A percentile compares a stretch with the other conserved stretches of the same genome.
Evolutionary conservation across 2,797 vertebrate species (phyloP).

Genomic region (Sebastes glaucus): DNA sequence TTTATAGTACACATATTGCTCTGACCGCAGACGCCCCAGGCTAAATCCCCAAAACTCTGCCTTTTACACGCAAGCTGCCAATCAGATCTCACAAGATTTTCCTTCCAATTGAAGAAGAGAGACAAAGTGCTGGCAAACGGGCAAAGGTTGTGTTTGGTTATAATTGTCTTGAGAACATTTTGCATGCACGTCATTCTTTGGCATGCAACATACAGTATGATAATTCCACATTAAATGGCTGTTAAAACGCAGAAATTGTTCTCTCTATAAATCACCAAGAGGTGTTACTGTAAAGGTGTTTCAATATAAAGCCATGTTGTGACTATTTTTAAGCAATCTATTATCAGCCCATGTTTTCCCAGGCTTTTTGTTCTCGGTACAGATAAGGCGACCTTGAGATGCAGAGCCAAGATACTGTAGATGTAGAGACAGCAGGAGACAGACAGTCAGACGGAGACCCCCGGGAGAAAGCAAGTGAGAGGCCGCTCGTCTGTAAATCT

Average conservation of each 20-base stretch:
- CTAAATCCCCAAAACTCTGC: constrained; percentile 70
- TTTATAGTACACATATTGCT: constrained; percentile 78
- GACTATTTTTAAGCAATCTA: constrained; percentile 26
- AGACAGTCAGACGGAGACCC: constrained; percentile 31
- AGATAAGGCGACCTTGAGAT: constrained; percentile 56
- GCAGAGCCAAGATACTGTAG: constrained; percentile 37
- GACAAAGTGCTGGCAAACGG: background rate
- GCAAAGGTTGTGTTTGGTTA: constrained; percentile 4
- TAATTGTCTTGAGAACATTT: background rate
- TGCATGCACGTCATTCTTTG: background rate
- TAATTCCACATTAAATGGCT: background rate
- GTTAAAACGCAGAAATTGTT: background rate
- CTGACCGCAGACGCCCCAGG: constrained; percentile 78
- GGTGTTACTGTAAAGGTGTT: background rate
- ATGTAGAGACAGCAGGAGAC: constrained; percentile 35
- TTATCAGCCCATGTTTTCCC: constrained; percentile 1
- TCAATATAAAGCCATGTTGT: constrained; percentile 6
- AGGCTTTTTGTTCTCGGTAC: constrained; percentile 41
- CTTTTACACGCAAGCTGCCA: constrained; percentile 85
- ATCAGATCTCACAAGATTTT: constrained; percentile 62
- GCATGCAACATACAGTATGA: background rate
- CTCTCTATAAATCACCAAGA: constrained; percentile 8
- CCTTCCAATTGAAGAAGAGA: constrained; percentile 30
- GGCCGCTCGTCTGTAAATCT: constrained; percentile 28
- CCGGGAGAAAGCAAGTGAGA: constrained; percentile 8